Conservation (phyloP, 2,797 vertebrate species). For the Enteromius mattozi region DNA sequence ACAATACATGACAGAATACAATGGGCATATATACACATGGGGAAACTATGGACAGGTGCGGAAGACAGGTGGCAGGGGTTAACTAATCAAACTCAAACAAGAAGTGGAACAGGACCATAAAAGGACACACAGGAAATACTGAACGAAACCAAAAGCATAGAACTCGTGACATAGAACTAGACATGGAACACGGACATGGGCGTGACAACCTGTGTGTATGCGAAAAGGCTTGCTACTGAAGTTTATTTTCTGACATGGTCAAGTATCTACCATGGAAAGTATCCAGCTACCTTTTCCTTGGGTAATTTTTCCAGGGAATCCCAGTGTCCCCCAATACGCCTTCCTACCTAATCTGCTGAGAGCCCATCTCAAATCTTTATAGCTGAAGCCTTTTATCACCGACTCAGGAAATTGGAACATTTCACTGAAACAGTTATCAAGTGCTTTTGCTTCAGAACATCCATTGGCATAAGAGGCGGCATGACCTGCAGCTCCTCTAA, state of each 20-base stretch:
- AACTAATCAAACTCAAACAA: too few species aligned
- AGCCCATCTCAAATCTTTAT: conserved; percentile 33
- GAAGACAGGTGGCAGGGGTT: too few species aligned
- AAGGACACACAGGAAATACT: too few species aligned
- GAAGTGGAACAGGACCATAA: too few species aligned
- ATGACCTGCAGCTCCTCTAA: conserved; percentile 15
- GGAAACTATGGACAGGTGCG: too few species aligned
- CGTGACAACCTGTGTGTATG: too few species aligned
- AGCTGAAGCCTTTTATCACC: conserved; percentile 28
- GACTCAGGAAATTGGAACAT: conserved; percentile 26
- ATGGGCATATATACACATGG: too few species aligned
- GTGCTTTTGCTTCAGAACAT: conserved; percentile 12
- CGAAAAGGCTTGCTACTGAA: not conserved
- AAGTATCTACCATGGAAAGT: not conserved
- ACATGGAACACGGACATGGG: too few species aligned
- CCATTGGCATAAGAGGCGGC: not conserved
- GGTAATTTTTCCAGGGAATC: not conserved
- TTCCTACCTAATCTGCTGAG: conserved; percentile 11
- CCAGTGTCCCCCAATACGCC: not conserved
- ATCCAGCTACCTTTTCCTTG: not conserved
- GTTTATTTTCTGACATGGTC: too few species aligned
- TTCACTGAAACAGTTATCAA: conserved; percentile 25
- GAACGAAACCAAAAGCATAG: too few species aligned
- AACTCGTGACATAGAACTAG: too few species aligned
- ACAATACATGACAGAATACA: too few species aligned